Conservation (phyloP, 2,113 vertebrate genomes). For the Alethe castanea region DNA sequence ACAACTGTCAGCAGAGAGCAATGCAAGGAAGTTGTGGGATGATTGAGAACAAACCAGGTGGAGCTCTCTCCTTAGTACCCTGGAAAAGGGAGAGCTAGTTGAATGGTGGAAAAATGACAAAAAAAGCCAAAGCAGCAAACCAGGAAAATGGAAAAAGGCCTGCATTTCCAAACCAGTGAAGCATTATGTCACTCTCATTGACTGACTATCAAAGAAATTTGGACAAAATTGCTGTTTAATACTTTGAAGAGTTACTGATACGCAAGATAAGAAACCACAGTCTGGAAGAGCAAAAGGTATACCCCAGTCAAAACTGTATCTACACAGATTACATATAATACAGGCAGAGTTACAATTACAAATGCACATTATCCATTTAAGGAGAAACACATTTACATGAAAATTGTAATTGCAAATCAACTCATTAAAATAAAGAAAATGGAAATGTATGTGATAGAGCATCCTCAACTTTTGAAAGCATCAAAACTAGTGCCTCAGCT, state of each 20-base stretch:
- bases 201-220: not conserved
- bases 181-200: not conserved
- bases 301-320: not conserved
- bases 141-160: not conserved
- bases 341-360: not conserved
- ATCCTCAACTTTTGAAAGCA: not conserved
- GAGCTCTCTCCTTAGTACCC: not conserved
- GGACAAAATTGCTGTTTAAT: not conserved
- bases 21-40: not conserved
- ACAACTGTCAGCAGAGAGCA: constrained; percentile 20
- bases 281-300: not conserved
- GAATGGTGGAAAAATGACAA: not conserved
- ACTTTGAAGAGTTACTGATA: not conserved
- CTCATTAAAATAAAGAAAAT: not conserved
- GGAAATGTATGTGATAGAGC: not conserved
- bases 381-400: not conserved
- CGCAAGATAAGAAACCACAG: not conserved
- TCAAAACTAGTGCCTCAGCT: not conserved
- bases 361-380: not conserved
- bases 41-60: not conserved
- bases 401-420: not conserved
- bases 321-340: fast-evolving
- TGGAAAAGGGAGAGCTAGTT: not conserved
- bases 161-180: not conserved
- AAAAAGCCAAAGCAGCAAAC: not conserved